Evolutionary conservation across 2,797 vertebrate genomes (phyloP).

Genomic region (Varecia variegata): DNA sequence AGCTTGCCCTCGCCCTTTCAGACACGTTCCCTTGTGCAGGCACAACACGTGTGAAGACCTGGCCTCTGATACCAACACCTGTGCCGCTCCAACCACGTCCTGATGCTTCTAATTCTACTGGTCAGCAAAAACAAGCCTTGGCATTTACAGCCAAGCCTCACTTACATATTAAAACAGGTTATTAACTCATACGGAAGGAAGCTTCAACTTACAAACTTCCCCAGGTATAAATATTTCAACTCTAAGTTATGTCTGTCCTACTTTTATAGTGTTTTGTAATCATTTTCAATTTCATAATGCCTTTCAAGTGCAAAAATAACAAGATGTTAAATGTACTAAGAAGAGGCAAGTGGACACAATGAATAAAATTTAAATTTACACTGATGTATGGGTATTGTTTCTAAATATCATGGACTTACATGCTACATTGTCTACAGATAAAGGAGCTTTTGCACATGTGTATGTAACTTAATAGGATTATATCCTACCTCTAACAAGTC

Average conservation of each 20-base stretch:
- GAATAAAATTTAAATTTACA: slow-evolving; percentile 29
- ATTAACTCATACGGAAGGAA: not conserved
- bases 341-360: not conserved
- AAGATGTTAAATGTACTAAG: slow-evolving; percentile 1
- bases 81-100: not conserved
- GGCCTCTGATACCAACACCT: not conserved
- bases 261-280: not conserved
- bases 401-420: not conserved
- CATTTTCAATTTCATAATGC: not conserved
- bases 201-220: not conserved
- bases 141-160: not conserved
- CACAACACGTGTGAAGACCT: not conserved
- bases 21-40: not conserved
- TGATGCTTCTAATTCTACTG: not conserved
- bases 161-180: not conserved
- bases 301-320: slow-evolving; percentile 26
- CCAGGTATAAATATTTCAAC: not conserved
- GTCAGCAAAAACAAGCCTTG: not conserved
- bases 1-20: not conserved
- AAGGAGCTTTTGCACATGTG: not conserved
- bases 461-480: not conserved
- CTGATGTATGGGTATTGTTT: not conserved
- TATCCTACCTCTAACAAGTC: not conserved
- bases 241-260: not conserved
- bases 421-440: not conserved